Evolutionary conservation across 2,888 invertebrate genomes (phyloP), one percentile per base, ranked within the genome.

Genomic region (Girardia tigrina): DNA sequence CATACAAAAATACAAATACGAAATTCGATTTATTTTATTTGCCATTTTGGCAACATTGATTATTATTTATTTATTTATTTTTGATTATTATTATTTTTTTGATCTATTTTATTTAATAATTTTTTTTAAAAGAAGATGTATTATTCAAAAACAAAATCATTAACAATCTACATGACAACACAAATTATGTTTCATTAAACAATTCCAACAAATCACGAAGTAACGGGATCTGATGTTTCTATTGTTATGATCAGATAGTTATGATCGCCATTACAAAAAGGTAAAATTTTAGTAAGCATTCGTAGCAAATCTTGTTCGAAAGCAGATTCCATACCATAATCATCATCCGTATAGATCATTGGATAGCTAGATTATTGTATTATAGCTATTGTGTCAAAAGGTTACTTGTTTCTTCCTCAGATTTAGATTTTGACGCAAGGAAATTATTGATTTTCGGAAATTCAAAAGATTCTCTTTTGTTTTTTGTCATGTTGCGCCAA

Each of bases 191-290:
- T n/a, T n/a, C n/a, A 56, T 56, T 16, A 56, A n/a, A 56, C 56
- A 56, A 56, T 56, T 56, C 56, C 56, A 56, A 56, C 56, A n/a
- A 56, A 56, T 20, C 56, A 56, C 4, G 56, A 56, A 12, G 56
- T 56, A 12, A 56, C 56, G 23, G 56, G 56, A 56, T 56, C 56
- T 56, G 56, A 56, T 12, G 56, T 56, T 56, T 56, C 56, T 20
- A 56, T 56, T 8, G 56, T 56, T n/a, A 56, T 23, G 2, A 56
- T 56, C 6, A 56, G 4, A 56, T 56, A 56, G 23, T 56, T n/a
- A 56, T 56, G 56, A n/a, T 56, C 56, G n/a, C 56, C 56, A n/a
- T 56, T 56, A 23, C 56, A 56, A n/a, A 56, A n/a, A 4, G 56
- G 56, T 6, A 56, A 12, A n/a, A 56, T 56, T 56, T 56, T 56